Conservation (phyloP, 2,888 invertebrate genomes). For the Diabrotica balteata region DNA sequence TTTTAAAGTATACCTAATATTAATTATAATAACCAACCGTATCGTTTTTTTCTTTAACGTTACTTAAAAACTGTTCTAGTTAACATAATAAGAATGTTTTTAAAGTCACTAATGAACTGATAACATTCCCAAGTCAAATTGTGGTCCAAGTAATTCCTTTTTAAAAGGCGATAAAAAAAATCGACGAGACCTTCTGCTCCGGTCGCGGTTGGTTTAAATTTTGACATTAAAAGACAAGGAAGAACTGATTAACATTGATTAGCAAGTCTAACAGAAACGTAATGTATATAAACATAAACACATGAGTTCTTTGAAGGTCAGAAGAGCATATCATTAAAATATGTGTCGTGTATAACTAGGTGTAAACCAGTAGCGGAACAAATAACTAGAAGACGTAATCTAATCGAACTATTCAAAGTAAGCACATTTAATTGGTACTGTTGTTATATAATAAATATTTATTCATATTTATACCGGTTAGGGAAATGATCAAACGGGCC, state of each 20-base stretch:
- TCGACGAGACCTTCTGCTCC: slow-evolving; percentile 1
- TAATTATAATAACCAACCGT: no score
- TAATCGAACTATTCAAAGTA: no score
- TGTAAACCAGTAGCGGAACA: slow-evolving; percentile 20
- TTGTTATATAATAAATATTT: no score
- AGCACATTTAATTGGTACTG: no score
- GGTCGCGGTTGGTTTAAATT: slow-evolving; percentile 12
- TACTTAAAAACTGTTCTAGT: no score
- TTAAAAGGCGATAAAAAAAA: slow-evolving; percentile 6
- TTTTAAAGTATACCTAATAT: no score
- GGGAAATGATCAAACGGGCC: no score
- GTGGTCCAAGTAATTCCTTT: background rate
- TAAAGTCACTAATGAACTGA: no score
- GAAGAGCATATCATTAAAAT: slow-evolving; percentile 25
- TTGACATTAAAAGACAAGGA: slow-evolving; percentile 31
- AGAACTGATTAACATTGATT: slow-evolving; percentile 33
- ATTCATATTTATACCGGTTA: no score
- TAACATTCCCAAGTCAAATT: background rate
- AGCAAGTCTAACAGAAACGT: slow-evolving; percentile 30
- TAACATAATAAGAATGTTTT: no score
- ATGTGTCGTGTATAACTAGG: slow-evolving; percentile 27
- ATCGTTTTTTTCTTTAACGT: no score
- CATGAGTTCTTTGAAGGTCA: slow-evolving; percentile 33
- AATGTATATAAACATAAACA: slow-evolving; percentile 30
- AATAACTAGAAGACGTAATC: background rate